phyloP scores from a whole-genome alignment of 2,113 vertebrate genomes.

The Circaetus cinerascens region DNA sequence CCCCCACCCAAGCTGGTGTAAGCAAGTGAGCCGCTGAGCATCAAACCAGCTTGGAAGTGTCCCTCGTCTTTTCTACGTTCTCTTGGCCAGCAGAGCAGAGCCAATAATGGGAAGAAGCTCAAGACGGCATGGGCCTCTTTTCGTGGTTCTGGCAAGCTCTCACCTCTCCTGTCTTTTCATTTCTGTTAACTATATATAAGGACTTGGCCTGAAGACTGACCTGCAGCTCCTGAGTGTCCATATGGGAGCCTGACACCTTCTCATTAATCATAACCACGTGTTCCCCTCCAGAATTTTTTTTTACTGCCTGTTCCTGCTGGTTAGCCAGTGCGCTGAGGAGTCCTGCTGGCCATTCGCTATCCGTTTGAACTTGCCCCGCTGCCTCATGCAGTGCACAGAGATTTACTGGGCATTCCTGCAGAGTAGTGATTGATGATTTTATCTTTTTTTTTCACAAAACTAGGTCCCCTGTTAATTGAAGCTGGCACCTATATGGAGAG shows the following conservation, averaged over 20 bases:
- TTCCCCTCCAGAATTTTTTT: neutral
- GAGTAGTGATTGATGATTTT: neutral
- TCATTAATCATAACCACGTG: neutral
- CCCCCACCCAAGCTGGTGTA: accelerated
- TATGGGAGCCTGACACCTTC: neutral
- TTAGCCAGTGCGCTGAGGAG: neutral
- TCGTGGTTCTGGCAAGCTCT: neutral
- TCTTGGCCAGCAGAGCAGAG: neutral
- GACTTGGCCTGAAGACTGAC: neutral
- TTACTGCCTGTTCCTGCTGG: neutral
- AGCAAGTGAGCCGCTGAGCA: neutral
- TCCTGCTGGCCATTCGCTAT: accelerated
- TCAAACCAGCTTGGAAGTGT: neutral
- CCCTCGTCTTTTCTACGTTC: neutral
- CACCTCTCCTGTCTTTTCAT: neutral
- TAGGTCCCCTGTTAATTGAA: neutral
- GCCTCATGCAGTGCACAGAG: neutral
- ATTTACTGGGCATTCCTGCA: neutral
- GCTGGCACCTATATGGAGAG: neutral
- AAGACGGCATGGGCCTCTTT: neutral
- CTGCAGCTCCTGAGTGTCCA: neutral
- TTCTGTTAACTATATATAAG: neutral
- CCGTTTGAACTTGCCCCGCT: neutral
- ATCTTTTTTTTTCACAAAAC: neutral
- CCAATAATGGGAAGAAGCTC: neutral